These are phyloP conservation scores for Urocynchramus pylzowi DNA, from an alignment of 2,113 vertebrate genomes.

Conservation along the genomic window DNA sequence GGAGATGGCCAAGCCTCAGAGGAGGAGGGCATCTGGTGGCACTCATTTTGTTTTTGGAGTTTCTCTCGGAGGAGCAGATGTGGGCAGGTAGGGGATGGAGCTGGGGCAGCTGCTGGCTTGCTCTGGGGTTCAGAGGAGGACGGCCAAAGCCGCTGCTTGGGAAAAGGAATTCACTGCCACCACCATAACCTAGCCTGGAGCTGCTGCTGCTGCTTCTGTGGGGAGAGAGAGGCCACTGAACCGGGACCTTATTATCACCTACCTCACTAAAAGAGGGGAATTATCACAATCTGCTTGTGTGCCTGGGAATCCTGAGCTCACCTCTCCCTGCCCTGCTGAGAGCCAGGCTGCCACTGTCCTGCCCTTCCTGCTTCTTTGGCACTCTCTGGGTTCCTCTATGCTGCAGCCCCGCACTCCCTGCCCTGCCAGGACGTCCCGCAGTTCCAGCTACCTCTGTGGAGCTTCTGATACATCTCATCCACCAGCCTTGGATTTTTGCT, in stretches of 20 bases:
- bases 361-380: background rate
- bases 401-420: background rate
- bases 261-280: background rate
- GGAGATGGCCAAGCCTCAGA: background rate
- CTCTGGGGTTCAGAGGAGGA: background rate
- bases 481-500: background rate
- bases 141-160: background rate
- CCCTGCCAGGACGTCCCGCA: background rate
- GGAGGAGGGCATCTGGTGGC: background rate
- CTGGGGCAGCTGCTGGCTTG: background rate
- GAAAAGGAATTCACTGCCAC: background rate
- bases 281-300: background rate
- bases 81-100: background rate
- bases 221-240: background rate
- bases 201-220: background rate
- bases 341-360: rapidly evolving
- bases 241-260: background rate
- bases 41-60: background rate
- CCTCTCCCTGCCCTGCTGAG: background rate
- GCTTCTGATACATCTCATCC: background rate
- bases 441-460: background rate
- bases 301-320: background rate
- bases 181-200: background rate
- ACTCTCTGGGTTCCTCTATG: background rate
- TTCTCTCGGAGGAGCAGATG: background rate